Base-by-base conservation (phyloP, 2,888 invertebrate genomes). In the Agonopterix subpropinquella region DNA sequence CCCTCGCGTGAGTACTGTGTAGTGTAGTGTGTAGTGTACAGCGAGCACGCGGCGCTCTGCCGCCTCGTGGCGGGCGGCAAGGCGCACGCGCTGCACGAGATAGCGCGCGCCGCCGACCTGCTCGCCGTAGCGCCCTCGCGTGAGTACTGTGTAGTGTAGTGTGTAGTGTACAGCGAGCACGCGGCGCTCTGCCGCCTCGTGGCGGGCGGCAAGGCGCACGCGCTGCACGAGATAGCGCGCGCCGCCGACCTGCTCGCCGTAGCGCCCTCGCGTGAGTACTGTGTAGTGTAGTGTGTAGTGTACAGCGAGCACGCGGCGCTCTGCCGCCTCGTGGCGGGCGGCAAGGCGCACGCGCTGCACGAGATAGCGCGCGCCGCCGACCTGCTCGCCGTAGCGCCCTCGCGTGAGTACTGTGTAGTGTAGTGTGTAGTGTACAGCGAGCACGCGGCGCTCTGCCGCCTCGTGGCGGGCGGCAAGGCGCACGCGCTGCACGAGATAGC, bases 51-150 rank as follows among this genome's bases (percentile, higher is more conserved):
- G 71, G 96, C 98, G 56, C 96, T 98, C 94, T 98, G 98, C 77
- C 93, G 98, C 18, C 92, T 99, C 59, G 98, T 99, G 46, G 98
- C 98, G 91, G 99, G 99, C 56, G 97, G 98, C 75, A 98, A 98
- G 82, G 95, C 96, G 53, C 90, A 94, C 55, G 98, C 98, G 43
- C 92, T 99, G 58, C 93, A 94, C 71, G 94, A 94, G 86, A 93
- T 94, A 39, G 79, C 85, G 44, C 72, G 82, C 53, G 85, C 85
- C 55, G 84, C 81, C 37, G 64, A 66, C 42, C 66, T 77, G 49
- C 70, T 77, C 13, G 36, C 58, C 39, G 47, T 52, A 4, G 72
- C 74, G 49, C 74, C 73, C 48, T 60, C 64, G 8, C 54, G 70
- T 71, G 48, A 47, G 58, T 57, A 18, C n/a, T 4, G n/a, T 39